phyloP scores from a whole-genome alignment of 2,113 vertebrate species.

The Urocolius indicus region DNA sequence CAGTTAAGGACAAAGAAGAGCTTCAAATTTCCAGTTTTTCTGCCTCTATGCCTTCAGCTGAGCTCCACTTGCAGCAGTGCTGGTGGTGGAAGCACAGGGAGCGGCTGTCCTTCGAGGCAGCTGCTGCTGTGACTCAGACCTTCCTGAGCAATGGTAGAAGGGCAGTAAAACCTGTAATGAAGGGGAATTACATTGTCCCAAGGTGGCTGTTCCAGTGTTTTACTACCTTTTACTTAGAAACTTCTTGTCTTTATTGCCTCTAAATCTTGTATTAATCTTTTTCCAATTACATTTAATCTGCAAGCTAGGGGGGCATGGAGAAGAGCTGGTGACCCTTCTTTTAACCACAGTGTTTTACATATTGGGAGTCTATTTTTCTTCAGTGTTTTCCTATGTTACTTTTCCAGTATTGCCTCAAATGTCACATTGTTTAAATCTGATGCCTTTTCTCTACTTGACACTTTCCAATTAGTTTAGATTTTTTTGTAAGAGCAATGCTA shows the following conservation, averaged over 20 bases:
- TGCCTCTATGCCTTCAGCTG: accelerated
- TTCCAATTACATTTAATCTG: not conserved
- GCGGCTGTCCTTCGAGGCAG: not conserved
- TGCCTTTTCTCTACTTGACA: not conserved
- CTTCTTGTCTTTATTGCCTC: accelerated
- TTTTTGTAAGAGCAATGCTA: not conserved
- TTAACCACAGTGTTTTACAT: not conserved
- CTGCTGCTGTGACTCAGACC: not conserved
- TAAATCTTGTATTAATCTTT: not conserved
- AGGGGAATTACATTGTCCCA: accelerated
- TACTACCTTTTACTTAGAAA: not conserved
- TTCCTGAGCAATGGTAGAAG: not conserved
- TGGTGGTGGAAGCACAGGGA: not conserved
- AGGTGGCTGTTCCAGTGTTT: not conserved
- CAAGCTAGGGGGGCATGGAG: accelerated
- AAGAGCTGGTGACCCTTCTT: not conserved
- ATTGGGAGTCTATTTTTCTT: not conserved
- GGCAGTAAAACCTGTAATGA: not conserved
- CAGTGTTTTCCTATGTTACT: not conserved
- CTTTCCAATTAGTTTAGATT: not conserved
- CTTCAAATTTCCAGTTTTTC: not conserved
- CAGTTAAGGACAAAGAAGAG: not conserved
- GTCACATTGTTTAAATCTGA: not conserved
- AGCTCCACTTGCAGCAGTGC: accelerated
- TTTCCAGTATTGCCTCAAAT: not conserved